Evolutionary conservation across 1,140 invertebrate genomes (phyloP), one percentile per base, ranked within the genome.

Genomic region (Trichonephila clavata): DNA sequence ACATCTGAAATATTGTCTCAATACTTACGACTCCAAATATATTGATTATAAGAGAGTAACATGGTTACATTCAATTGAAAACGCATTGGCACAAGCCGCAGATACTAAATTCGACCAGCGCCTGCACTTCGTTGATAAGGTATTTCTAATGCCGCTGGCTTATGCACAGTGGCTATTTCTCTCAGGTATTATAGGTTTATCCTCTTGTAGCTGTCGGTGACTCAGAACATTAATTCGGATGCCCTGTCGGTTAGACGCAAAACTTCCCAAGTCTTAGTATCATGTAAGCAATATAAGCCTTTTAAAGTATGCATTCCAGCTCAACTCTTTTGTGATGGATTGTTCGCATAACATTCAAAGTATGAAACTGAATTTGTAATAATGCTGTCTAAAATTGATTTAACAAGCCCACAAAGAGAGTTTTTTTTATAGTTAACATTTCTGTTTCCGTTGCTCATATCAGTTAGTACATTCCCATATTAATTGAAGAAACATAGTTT

Each of bases 171-270:
- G 87, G 32, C 32, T 61, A 57, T 71, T 89, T 50, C 87, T 89
- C 43, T 32, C 57, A 90, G 89, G 89, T 90, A 90, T 90, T 90
- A 90, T 60, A 43, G 89, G 68, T 90, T 90, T 90, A 90, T 90
- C 68, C 89, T 24, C 63, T 71, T 77, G 21, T n/a, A 24, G 61
- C n/a, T 60, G 68, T 90, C 87, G 43, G 32, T 14, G 71, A 90
- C 57, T 90, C n/a, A 13, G 71, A 90, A 90, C 89, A 90, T 90
- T 90, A 90, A 90, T 90, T 90, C 57, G 50, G 43, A 21, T 61
- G 63, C 68, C 39, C 59, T 20, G 24, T 77, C 27, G 71, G 71
- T 77, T 32, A 77, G 27, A 77, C 71, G 71, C 27, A 77, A 77
- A 39, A 77, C 71, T 77, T 77, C 14, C 32, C 27, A 77, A 39